These are phyloP conservation scores for Ophthalmolycus amberensis DNA, from an alignment of 2,113 vertebrate genomes.

Conservation along the genomic window DNA sequence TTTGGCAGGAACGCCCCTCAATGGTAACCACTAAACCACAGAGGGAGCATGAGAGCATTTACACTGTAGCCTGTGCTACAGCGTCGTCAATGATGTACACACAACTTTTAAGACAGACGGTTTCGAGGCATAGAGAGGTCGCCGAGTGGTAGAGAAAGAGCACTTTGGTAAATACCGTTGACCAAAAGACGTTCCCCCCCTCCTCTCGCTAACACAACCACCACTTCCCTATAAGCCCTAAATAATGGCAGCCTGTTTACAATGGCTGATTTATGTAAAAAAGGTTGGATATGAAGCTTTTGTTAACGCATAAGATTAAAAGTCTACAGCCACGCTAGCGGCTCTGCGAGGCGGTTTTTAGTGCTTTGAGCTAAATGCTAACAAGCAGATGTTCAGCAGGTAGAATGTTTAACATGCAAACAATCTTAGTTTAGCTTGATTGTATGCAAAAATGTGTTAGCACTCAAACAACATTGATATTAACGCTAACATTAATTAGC, in stretches of 20 bases:
- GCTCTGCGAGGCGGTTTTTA: background rate
- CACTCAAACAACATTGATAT: background rate
- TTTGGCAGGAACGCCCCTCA: background rate
- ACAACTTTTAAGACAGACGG: background rate
- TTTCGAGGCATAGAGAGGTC: background rate
- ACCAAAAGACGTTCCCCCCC: background rate
- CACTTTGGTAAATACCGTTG: conserved; percentile 35
- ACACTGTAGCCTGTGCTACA: background rate
- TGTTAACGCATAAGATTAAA: background rate
- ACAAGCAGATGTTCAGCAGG: background rate
- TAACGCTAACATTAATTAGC: background rate
- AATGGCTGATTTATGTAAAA: too few species aligned
- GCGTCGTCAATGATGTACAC: background rate
- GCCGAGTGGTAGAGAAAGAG: background rate
- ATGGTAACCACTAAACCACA: conserved; percentile 10
- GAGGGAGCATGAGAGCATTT: background rate
- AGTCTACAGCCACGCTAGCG: background rate
- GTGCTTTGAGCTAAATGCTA: background rate
- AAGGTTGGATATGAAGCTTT: background rate
- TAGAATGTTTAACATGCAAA: background rate
- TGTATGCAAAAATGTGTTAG: too few species aligned
- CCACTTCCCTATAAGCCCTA: background rate
- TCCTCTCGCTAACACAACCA: background rate
- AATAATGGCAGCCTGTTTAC: background rate
- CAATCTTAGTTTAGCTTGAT: background rate